Conservation (phyloP, 2,888 invertebrate species). For the Tinea trinotella region DNA sequence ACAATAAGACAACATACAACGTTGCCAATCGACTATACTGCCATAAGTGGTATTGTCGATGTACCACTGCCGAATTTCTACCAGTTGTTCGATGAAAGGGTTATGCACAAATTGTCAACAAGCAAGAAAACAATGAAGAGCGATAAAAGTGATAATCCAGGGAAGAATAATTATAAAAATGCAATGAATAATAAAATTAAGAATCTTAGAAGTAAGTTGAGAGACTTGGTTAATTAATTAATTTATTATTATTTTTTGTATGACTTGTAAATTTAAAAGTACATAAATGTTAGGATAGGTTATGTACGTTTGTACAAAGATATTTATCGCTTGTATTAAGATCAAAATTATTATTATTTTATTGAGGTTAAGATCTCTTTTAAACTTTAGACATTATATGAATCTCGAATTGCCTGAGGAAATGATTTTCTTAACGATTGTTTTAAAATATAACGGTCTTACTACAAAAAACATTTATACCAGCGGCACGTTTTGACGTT, state of each 20-base stretch:
- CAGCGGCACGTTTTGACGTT: too few relatives aligned
- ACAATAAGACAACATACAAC: conserved; percentile 25
- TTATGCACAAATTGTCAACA: conserved; percentile 28
- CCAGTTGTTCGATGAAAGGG: conserved; percentile 50
- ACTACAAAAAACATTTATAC: too few relatives aligned
- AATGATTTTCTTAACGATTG: too few relatives aligned
- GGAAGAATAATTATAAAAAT: conserved; percentile 49
- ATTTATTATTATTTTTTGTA: background rate
- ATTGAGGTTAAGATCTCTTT: too few relatives aligned
- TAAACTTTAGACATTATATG: too few relatives aligned
- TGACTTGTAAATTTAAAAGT: too few relatives aligned
- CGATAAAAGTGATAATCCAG: conserved; percentile 29
- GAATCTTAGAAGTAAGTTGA: conserved; percentile 50
- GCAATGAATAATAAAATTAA: conserved; percentile 58
- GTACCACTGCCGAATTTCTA: conserved; percentile 59
- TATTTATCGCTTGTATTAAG: too few relatives aligned
- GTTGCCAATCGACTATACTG: conserved; percentile 23
- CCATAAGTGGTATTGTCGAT: conserved; percentile 37
- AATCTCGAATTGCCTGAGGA: too few relatives aligned
- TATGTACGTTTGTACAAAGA: too few relatives aligned
- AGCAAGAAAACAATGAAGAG: conserved; percentile 26
- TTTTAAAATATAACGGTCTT: too few relatives aligned
- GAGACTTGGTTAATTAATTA: conserved; percentile 50
- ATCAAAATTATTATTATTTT: too few relatives aligned
- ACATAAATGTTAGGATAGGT: too few relatives aligned